Percentiles rank a stretch among this genome's conserved stretches.
Conservation (phyloP, 2,888 invertebrate genomes). For the Creontiades dilutus region DNA sequence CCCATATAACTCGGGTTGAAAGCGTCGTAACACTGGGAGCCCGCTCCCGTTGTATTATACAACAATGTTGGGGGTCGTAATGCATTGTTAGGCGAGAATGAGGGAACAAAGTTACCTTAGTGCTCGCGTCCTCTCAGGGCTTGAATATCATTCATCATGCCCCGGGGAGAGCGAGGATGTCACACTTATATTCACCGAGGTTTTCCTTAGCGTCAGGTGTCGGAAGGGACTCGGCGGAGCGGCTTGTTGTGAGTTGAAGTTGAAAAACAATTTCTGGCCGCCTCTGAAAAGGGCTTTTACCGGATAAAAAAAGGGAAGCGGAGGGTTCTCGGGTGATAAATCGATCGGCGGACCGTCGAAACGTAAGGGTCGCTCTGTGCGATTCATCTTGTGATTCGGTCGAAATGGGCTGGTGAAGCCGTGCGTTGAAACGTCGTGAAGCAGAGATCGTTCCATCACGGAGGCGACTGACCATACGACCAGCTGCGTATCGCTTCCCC, state of each 20-base stretch:
- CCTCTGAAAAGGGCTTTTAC: background rate
- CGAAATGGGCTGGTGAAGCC: constrained; percentile 1
- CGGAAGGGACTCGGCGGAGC: background rate
- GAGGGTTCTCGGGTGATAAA: background rate
- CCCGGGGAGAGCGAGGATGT: background rate
- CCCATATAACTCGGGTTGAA: constrained; percentile 38
- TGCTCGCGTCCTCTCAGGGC: constrained; percentile 33
- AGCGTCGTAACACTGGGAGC: constrained; percentile 34
- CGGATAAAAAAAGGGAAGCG: background rate
- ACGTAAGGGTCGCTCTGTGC: background rate
- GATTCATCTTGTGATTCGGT: constrained; percentile 24
- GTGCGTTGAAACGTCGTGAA: constrained; percentile 20
- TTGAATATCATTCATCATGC: constrained; percentile 27
- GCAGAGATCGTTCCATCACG: background rate
- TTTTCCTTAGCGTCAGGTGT: background rate
- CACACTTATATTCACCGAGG: constrained; percentile 23
- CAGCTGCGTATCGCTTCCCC: background rate
- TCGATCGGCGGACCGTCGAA: constrained; percentile 30
- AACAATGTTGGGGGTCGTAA: constrained; percentile 13
- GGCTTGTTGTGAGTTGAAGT: background rate
- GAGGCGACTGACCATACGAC: background rate
- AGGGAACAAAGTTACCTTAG: constrained; percentile 40
- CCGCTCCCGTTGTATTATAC: constrained; percentile 27
- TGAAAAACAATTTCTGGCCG: constrained; percentile 7
- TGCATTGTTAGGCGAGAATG: constrained; percentile 47